phyloP scores from a whole-genome alignment of 2,113 vertebrate species.

The Cygnus buccinator region DNA sequence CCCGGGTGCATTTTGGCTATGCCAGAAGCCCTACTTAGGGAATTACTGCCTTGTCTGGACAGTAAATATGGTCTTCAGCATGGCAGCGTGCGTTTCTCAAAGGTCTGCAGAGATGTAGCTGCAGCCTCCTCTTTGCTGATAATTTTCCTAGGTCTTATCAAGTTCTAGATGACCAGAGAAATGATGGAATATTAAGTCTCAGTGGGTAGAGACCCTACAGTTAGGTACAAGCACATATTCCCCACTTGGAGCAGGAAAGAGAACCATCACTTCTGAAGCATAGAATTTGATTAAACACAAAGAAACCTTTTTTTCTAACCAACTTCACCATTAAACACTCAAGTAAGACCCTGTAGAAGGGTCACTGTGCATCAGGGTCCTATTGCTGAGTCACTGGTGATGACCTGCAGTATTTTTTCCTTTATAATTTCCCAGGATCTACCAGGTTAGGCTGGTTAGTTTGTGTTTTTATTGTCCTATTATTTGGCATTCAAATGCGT shows the following conservation, averaged over 20 bases:
- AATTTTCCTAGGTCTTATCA: not conserved
- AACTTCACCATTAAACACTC: not conserved
- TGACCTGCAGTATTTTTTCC: not conserved
- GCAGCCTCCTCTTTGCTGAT: not conserved
- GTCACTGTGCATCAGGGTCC: not conserved
- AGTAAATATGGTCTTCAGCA: not conserved
- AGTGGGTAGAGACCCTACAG: not conserved
- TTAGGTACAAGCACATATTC: not conserved
- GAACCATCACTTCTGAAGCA: not conserved
- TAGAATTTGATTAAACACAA: not conserved
- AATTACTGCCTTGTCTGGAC: not conserved
- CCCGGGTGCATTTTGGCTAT: not conserved
- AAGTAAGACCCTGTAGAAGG: not conserved
- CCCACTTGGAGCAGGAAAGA: not conserved
- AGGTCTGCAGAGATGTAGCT: not conserved
- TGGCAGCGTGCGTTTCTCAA: not conserved
- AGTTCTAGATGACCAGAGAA: not conserved
- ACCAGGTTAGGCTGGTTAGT: not conserved
- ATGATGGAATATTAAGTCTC: not conserved
- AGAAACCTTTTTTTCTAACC: no score
- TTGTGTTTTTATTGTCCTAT: not conserved
- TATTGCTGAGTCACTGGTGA: not conserved
- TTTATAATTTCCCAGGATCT: not conserved
- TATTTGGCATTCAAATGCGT: conserved; percentile 53
- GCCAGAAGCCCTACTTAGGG: not conserved